Conservation (phyloP, 2,113 vertebrate genomes). For the Cyanoderma ruficeps region DNA sequence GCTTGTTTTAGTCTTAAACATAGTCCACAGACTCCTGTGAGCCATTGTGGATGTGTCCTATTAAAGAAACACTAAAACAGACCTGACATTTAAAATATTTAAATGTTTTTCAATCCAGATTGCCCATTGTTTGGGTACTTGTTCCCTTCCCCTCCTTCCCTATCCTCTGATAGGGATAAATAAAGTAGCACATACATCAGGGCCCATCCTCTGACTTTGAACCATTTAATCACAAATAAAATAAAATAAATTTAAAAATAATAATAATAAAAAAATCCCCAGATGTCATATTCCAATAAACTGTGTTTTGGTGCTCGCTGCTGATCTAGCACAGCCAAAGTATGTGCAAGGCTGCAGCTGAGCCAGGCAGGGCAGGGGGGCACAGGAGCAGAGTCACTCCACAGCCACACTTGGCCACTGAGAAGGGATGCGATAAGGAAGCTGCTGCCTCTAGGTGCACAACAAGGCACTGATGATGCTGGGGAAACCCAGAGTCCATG, state of each 20-base stretch:
- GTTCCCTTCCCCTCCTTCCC: neutral
- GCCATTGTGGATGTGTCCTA: fast-evolving
- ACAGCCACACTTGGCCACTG: fast-evolving
- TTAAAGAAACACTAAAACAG: neutral
- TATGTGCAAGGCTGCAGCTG: neutral
- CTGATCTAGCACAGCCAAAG: neutral
- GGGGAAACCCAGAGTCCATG: neutral
- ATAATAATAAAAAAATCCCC: neutral
- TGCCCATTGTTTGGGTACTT: neutral
- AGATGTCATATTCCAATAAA: neutral
- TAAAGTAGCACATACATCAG: neutral
- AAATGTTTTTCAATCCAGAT: neutral
- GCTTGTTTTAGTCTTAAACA: neutral
- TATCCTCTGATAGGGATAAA: neutral
- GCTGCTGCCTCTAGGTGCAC: fast-evolving
- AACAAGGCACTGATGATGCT: neutral
- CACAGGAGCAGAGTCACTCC: neutral
- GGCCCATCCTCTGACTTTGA: neutral
- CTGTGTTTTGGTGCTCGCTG: neutral
- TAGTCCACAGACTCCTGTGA: neutral
- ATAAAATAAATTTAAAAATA: neutral
- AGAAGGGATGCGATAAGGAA: neutral
- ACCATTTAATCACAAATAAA: neutral
- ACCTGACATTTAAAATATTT: neutral
- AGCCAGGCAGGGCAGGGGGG: fast-evolving